phyloP scores from a whole-genome alignment of 1,140 invertebrate genomes.

The Tetramorium alpestre region DNA sequence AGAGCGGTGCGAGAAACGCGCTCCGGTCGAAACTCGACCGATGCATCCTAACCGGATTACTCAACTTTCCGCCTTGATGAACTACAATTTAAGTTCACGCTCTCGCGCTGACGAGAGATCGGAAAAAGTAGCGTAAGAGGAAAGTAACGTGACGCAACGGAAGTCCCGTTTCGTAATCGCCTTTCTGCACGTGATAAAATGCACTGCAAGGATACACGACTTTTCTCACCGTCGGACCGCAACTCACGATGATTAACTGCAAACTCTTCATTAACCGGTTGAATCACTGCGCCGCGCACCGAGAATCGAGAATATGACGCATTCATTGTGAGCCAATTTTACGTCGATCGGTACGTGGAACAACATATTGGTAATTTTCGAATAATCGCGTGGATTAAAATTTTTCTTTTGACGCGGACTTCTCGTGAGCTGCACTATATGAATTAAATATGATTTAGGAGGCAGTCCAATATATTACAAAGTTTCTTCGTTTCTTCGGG shows the following conservation, averaged over 20 bases:
- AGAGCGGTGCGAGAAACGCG: slow-evolving; percentile 37
- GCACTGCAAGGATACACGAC: neutral
- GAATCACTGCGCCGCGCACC: neutral
- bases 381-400: slow-evolving; percentile 22
- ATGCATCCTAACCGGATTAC: slow-evolving; percentile 57
- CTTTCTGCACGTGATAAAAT: neutral
- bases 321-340: slow-evolving; percentile 2
- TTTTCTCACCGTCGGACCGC: neutral
- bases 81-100: slow-evolving; percentile 61
- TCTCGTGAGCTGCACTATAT: slow-evolving; percentile 17
- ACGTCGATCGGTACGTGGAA: neutral
- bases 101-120: neutral
- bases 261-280: slow-evolving; percentile 6
- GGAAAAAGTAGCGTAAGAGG: neutral
- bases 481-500: slow-evolving; percentile 12
- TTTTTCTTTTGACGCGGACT: slow-evolving; percentile 1
- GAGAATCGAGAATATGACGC: slow-evolving; percentile 22
- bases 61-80: slow-evolving; percentile 66
- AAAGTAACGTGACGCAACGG: slow-evolving; percentile 17
- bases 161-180: neutral
- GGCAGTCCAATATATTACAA: slow-evolving; percentile 13
- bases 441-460: slow-evolving; percentile 60
- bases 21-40: slow-evolving; percentile 52
- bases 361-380: slow-evolving; percentile 17
- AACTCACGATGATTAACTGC: slow-evolving; percentile 1